Conservation (phyloP, 2,797 vertebrate genomes). For the Melanotaenia boesemani region DNA sequence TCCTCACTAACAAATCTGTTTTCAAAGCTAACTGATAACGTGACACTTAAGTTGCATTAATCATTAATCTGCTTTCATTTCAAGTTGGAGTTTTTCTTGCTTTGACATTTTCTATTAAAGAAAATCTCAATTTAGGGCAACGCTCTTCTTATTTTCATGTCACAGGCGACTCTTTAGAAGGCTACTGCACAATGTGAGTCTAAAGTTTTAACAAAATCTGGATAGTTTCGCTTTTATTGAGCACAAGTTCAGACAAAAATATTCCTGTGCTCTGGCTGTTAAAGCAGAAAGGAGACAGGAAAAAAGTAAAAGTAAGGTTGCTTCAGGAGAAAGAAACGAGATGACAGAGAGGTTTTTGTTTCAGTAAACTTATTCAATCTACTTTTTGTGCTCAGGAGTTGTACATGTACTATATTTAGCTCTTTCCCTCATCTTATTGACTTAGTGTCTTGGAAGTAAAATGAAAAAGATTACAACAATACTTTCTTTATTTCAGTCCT, state of each 20-base stretch:
- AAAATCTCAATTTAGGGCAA: constrained; percentile 19
- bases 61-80: constrained; percentile 36
- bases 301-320: constrained; percentile 3
- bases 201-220: constrained; percentile 40
- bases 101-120: background rate
- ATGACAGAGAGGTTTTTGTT: constrained; percentile 38
- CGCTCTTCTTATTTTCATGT: constrained; percentile 9
- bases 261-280: constrained; percentile 20
- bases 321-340: constrained; percentile 34
- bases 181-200: background rate
- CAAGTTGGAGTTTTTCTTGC: background rate
- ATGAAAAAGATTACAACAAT: background rate
- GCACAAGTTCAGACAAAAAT: constrained; percentile 38
- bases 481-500: no score
- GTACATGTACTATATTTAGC: background rate
- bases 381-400: constrained; percentile 17
- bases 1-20: background rate
- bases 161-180: background rate
- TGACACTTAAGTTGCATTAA: constrained; percentile 7
- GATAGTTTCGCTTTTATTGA: constrained; percentile 26
- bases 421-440: background rate
- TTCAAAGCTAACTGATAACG: constrained; percentile 18
- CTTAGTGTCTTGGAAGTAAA: background rate
- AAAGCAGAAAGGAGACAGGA: constrained; percentile 16
- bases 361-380: constrained; percentile 10